Evolutionary conservation across 2,113 vertebrate species (phyloP).

Genomic region (Pelusios castaneus): DNA sequence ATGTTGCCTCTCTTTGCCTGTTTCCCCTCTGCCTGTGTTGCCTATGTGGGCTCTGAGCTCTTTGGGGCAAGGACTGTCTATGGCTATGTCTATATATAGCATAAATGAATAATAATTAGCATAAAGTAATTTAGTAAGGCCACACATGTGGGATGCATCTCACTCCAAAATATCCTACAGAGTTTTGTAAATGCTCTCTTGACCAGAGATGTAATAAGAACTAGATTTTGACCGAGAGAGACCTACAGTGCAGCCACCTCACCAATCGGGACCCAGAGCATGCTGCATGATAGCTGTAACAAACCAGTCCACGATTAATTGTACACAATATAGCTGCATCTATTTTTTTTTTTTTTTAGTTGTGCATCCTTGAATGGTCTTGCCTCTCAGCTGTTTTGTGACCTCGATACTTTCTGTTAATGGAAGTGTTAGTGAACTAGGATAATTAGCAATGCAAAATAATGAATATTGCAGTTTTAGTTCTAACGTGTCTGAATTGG

Average conservation of each 20-base stretch:
- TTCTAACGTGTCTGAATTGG: not conserved
- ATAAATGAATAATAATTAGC: too few species aligned
- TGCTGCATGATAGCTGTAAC: not conserved
- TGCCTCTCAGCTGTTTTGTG: not conserved
- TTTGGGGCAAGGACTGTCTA: not conserved
- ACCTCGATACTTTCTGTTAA: not conserved
- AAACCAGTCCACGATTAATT: not conserved
- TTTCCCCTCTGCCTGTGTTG: not conserved
- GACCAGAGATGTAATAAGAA: slow-evolving; percentile 43
- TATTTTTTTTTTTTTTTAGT: not conserved
- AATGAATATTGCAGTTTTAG: not conserved
- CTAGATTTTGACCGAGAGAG: slow-evolving; percentile 24
- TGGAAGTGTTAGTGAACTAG: not conserved
- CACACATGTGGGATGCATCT: slow-evolving; percentile 40
- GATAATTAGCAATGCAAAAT: not conserved
- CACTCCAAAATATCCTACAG: slow-evolving; percentile 26
- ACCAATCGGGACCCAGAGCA: not conserved
- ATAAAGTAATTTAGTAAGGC: too few species aligned
- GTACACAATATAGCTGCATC: not conserved
- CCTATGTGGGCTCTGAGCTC: not conserved
- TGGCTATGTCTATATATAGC: not conserved
- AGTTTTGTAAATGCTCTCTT: slow-evolving; percentile 62
- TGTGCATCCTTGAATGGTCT: not conserved
- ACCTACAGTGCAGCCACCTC: slow-evolving; percentile 23
- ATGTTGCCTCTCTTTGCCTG: not conserved